These are phyloP conservation scores for Pseudomyrmex gracilis DNA, from an alignment of 1,140 invertebrate genomes.

Conservation along the genomic window DNA sequence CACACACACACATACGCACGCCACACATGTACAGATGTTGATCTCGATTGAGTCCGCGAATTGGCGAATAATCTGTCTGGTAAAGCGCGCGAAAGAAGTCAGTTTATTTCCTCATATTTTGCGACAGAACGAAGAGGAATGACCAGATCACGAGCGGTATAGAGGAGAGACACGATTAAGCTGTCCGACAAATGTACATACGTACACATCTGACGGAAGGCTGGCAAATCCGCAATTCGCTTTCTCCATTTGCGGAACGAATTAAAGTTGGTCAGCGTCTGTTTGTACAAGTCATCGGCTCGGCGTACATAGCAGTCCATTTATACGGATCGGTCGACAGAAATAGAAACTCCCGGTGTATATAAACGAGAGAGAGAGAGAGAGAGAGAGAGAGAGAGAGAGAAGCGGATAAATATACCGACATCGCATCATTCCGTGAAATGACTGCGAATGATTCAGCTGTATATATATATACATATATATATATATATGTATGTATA, in stretches of 20 bases:
- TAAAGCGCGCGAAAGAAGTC: constrained; percentile 41
- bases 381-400: not conserved
- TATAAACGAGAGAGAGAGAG: constrained; percentile 2
- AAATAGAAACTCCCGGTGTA: constrained; percentile 23
- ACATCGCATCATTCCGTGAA: constrained; percentile 4
- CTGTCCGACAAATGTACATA: constrained; percentile 19
- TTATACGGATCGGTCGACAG: constrained; percentile 4
- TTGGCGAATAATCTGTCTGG: constrained; percentile 13
- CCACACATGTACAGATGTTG: not conserved
- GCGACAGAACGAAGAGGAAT: not conserved
- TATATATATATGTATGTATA: too few relatives aligned
- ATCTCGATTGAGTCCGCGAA: not conserved
- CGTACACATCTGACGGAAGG: constrained; percentile 31
- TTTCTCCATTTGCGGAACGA: constrained; percentile 56
- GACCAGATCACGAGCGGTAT: not conserved
- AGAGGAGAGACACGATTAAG: constrained; percentile 39
- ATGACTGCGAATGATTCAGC: constrained; percentile 34
- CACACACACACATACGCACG: too few relatives aligned
- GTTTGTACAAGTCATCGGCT: constrained; percentile 48
- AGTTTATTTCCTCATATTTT: constrained; percentile 45
- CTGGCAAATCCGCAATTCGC: constrained; percentile 44
- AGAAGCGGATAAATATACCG: constrained; percentile 26
- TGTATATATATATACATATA: not conserved
- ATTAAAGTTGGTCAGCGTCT: constrained; percentile 42
- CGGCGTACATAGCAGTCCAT: constrained; percentile 19